These are phyloP conservation scores for Cheilosia grossa DNA, from an alignment of 2,888 invertebrate genomes.

Conservation along the genomic window DNA sequence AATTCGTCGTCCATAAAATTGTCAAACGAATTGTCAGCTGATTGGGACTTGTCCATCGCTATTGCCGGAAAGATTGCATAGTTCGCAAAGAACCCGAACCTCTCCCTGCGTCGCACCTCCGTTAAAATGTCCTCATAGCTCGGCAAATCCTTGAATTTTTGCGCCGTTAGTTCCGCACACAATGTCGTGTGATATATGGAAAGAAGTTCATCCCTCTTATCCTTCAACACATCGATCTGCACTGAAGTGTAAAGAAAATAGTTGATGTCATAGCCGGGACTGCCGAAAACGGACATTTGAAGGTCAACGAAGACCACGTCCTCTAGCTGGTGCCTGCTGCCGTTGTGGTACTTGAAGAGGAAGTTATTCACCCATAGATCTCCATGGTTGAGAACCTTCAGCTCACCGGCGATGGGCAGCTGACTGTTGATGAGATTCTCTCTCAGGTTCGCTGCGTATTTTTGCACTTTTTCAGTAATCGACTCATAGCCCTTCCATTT, in stretches of 20 bases:
- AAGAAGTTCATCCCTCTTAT: conserved; percentile 78
- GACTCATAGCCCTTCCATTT: conserved; percentile 83
- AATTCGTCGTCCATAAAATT: conserved; percentile 78
- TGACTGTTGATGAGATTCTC: conserved; percentile 77
- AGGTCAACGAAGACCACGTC: conserved; percentile 79
- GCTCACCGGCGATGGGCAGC: conserved; percentile 76
- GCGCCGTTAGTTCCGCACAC: conserved; percentile 75
- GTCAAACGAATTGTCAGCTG: conserved; percentile 78
- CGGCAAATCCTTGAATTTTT: conserved; percentile 76
- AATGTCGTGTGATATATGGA: conserved; percentile 78
- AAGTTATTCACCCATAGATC: conserved; percentile 85
- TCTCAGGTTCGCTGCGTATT: conserved; percentile 76
- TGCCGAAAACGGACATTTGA: conserved; percentile 79
- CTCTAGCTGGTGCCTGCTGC: not conserved
- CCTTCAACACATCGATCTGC: conserved; percentile 77
- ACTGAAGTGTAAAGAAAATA: conserved; percentile 81
- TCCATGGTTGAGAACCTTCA: conserved; percentile 84
- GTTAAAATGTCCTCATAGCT: conserved; percentile 77
- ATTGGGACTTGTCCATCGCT: conserved; percentile 78
- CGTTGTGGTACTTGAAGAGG: conserved; percentile 82
- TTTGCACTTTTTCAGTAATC: conserved; percentile 80
- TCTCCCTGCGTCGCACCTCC: conserved; percentile 78
- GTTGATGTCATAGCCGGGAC: conserved; percentile 81
- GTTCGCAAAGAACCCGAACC: conserved; percentile 79
- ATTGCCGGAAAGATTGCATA: conserved; percentile 79